These are phyloP conservation scores for Nudaria mundana DNA, from an alignment of 2,888 invertebrate genomes.

Conservation along the genomic window DNA sequence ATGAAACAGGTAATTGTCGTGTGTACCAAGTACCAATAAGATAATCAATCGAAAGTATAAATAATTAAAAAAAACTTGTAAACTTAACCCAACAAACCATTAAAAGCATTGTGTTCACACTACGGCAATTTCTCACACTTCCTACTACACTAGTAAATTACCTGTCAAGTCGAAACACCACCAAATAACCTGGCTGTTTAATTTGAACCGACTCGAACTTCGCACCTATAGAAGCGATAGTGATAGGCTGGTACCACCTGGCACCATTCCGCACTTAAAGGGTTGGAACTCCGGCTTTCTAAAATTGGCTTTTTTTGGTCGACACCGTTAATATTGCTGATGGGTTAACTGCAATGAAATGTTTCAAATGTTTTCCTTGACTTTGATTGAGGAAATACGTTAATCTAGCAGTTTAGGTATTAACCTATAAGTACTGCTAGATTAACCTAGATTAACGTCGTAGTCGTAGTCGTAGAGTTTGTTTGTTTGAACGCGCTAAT, in stretches of 20 bases:
- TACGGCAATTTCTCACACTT: conserved; percentile 3
- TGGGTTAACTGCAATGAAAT: conserved; percentile 12
- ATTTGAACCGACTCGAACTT: conserved; percentile 31
- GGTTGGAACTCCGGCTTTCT: conserved; percentile 21
- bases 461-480: too few relatives aligned
- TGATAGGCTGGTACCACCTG: conserved; percentile 30
- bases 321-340: conserved; percentile 6
- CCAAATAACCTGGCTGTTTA: conserved; percentile 31
- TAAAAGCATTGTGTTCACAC: too few relatives aligned
- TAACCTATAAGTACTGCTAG: too few relatives aligned
- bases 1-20: too few relatives aligned
- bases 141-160: conserved; percentile 31
- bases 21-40: too few relatives aligned
- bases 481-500: too few relatives aligned
- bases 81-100: too few relatives aligned
- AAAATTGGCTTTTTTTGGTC: conserved; percentile 26
- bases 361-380: background rate
- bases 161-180: conserved; percentile 35
- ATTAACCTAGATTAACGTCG: too few relatives aligned
- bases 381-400: background rate
- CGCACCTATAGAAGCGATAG: conserved; percentile 40
- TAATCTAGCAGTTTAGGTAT: too few relatives aligned
- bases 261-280: conserved; percentile 35
- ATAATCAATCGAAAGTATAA: too few relatives aligned
- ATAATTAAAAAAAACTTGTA: too few relatives aligned